Base-by-base conservation (phyloP, 1,140 invertebrate genomes). In the Ganaspis sp. region DNA sequence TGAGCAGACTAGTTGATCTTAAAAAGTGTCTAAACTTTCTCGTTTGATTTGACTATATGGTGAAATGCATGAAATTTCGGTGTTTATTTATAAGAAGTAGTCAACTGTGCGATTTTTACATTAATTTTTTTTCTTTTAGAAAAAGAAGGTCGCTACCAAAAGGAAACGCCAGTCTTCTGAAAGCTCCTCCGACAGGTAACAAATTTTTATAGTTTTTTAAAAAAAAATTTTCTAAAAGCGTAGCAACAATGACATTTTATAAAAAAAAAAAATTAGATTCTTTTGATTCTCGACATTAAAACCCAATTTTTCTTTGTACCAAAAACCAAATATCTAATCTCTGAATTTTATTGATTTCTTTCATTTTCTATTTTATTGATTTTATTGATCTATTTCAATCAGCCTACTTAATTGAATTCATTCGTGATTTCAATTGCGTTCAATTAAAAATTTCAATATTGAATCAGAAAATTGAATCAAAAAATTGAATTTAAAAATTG, bases 161-260 rank as follows among this genome's bases (percentile, higher is more conserved):
- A 84, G 84, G 81, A 90, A 90, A 78, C 87, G 83, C 69, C 87
- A 89, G 54, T 87, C 87, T 58, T 87, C 88, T 37, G 88, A 87
- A 29, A 89, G 86, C 80, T 85, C 88, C 23, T 82, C 88, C 29
- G 88, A 88, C 73, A 89, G 87, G 89, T 90, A 83, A 45, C 64
- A 23, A 21, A 70, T 38, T 19, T 12, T 15, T 53, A 64, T 70
- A 2, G 40, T 72, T 40, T 53, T 69, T 58, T 4, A 26, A 6
- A 1, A 23, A 11, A 26, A 26, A 58, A 23, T 34, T 34, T 34
- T 34, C 2, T 34, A 2, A 3, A 34, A 34, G n/a, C n/a, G n/a
- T n/a, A n/a, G n/a, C n/a, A n/a, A n/a, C n/a, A n/a, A n/a, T n/a
- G n/a, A n/a, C n/a, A n/a, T 34, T 34, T 34, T 34, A 34, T 34